Evolutionary conservation across 2,113 vertebrate species (phyloP).

Genomic region (Nymphicus hollandicus): DNA sequence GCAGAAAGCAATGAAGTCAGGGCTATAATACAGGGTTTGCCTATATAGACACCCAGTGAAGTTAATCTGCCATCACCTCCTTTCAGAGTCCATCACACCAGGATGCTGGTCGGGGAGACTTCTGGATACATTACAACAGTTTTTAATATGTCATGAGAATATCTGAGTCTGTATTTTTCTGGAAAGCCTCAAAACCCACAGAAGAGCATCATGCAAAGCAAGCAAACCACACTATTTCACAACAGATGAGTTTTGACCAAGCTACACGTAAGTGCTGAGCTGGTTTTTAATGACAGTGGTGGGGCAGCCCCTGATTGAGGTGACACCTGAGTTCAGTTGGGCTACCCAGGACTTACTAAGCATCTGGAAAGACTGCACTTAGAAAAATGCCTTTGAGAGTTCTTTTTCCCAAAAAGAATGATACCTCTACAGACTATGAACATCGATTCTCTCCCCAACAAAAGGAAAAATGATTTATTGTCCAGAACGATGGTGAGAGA

Average conservation of each 20-base stretch:
- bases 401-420: background rate
- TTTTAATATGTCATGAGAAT: background rate
- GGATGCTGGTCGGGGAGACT: background rate
- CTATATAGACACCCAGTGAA: background rate
- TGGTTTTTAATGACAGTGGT: background rate
- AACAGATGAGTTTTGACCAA: background rate
- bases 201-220: background rate
- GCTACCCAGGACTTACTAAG: background rate
- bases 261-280: background rate
- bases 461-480: background rate
- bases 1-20: background rate
- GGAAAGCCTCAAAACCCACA: background rate
- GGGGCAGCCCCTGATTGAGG: background rate
- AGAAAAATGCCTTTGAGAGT: background rate
- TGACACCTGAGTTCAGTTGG: background rate
- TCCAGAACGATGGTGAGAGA: background rate
- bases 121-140: background rate
- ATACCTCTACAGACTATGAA: rapidly evolving
- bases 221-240: background rate
- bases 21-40: background rate
- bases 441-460: rapidly evolving
- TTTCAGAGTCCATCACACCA: background rate
- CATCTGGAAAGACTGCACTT: background rate
- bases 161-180: background rate
- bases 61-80: background rate